Percentiles rank a stretch among this genome's conserved stretches.
Conservation (phyloP, 2,888 invertebrate species). For the Caenorhabditis macrosperma region DNA sequence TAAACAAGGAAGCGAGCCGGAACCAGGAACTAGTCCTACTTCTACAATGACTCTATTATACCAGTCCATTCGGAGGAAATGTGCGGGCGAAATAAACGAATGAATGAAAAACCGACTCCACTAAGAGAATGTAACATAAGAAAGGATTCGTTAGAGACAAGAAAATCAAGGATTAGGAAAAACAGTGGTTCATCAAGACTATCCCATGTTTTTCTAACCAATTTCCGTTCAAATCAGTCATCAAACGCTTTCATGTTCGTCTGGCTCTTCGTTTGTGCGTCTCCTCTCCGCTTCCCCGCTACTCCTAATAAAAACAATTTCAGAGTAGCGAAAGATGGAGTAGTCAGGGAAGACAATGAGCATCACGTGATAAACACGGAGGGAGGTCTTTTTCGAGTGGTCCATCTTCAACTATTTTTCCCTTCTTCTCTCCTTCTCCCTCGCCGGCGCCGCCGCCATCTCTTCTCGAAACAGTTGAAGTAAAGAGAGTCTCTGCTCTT, state of each 20-base stretch:
- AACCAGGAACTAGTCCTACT: not conserved
- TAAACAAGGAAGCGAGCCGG: constrained; percentile 21
- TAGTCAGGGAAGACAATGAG: constrained; percentile 24
- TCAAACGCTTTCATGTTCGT: constrained; percentile 20
- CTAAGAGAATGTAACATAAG: too few relatives aligned
- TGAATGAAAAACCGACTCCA: too few relatives aligned
- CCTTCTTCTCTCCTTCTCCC: constrained; percentile 8
- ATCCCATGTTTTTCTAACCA: constrained; percentile 7
- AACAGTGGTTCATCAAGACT: constrained; percentile 31
- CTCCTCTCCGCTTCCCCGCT: not conserved
- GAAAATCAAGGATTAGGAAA: not conserved
- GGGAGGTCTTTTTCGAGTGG: constrained; percentile 51
- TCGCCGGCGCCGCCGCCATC: constrained; percentile 18
- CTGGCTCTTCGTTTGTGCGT: constrained; percentile 8
- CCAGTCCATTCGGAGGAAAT: too few relatives aligned
- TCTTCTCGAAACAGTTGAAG: constrained; percentile 38
- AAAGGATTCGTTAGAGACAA: not conserved
- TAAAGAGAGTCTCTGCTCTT: constrained; percentile 39
- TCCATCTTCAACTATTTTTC: constrained; percentile 17
- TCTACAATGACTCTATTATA: not conserved
- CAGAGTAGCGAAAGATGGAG: constrained; percentile 19
- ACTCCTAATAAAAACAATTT: constrained; percentile 37
- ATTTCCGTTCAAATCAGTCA: constrained; percentile 34
- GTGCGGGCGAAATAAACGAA: too few relatives aligned
- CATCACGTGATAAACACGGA: constrained; percentile 49